phyloP scores from a whole-genome alignment of 2,888 invertebrate genomes.

The Acanthococcus lagerstroemiae region DNA sequence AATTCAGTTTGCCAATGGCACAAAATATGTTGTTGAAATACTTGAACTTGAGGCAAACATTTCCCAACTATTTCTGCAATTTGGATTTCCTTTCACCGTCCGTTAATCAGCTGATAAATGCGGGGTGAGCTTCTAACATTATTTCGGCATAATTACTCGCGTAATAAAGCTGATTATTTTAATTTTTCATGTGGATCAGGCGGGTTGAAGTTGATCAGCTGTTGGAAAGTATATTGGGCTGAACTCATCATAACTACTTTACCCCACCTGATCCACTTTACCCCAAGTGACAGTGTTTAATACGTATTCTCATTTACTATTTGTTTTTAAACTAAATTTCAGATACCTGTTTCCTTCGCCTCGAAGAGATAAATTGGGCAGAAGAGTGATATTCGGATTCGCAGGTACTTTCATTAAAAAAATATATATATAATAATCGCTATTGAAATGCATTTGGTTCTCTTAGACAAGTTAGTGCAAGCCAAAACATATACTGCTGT shows the following conservation, averaged over 20 bases:
- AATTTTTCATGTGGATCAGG: too few species aligned
- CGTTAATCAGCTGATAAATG: slow-evolving; percentile 58
- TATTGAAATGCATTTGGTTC: background rate
- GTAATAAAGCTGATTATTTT: too few species aligned
- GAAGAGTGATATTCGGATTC: slow-evolving; percentile 64
- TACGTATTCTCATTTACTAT: too few species aligned
- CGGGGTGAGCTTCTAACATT: slow-evolving; percentile 42
- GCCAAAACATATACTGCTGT: too few species aligned
- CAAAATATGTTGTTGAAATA: slow-evolving; percentile 69
- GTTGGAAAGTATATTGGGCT: too few species aligned
- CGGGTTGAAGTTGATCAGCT: too few species aligned
- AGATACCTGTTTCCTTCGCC: slow-evolving; percentile 71
- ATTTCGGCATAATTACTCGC: too few species aligned
- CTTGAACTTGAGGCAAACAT: slow-evolving; percentile 62
- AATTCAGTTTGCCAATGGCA: slow-evolving; percentile 67
- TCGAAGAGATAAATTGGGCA: slow-evolving; percentile 59
- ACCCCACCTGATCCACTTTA: too few species aligned
- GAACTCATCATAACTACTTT: too few species aligned
- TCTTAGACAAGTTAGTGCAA: too few species aligned
- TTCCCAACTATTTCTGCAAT: slow-evolving; percentile 59
- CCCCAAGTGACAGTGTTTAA: too few species aligned
- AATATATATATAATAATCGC: background rate
- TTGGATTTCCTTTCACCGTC: slow-evolving; percentile 59
- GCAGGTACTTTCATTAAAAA: slow-evolving; percentile 50
- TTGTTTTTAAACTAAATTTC: slow-evolving; percentile 46